These are phyloP conservation scores for Porites cylindrica DNA, from an alignment of 92 coral and sea anemone species.

Conservation along the genomic window DNA sequence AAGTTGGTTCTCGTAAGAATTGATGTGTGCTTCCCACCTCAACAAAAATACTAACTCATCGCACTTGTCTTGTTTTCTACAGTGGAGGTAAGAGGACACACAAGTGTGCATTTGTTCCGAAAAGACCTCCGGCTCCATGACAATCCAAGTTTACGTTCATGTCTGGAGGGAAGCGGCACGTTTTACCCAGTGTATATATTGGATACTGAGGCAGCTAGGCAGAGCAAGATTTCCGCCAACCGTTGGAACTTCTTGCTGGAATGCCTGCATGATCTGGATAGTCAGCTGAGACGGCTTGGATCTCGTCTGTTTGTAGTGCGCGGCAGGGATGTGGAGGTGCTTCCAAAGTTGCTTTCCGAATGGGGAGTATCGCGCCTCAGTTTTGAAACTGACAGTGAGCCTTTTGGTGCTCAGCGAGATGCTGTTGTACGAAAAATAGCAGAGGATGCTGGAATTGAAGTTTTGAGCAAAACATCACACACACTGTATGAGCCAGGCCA, in stretches of 20 bases:
- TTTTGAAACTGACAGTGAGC: conserved; percentile 81
- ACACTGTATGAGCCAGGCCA: conserved; percentile 74
- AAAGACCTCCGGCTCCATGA: conserved; percentile 92
- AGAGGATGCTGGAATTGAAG: conserved; percentile 60
- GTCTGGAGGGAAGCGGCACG: conserved; percentile 65
- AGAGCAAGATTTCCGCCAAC: conserved; percentile 75
- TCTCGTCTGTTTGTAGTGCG: conserved; percentile 82
- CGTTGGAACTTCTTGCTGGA: conserved; percentile 77
- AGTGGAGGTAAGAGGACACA: conserved; percentile 50
- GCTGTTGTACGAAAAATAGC: conserved; percentile 68
- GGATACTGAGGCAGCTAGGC: conserved; percentile 69
- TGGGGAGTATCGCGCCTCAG: conserved; percentile 75
- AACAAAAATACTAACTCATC: background rate
- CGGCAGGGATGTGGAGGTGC: conserved; percentile 65
- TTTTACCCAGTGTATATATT: conserved; percentile 80
- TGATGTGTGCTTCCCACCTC: too few relatives aligned
- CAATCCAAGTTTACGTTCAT: conserved; percentile 83
- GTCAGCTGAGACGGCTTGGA: conserved; percentile 59
- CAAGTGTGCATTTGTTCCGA: conserved; percentile 85
- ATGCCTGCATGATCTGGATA: conserved; percentile 73
- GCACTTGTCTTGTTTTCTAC: background rate
- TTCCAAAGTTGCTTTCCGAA: conserved; percentile 67
- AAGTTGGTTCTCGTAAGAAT: too few relatives aligned
- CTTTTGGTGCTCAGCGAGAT: conserved; percentile 75
- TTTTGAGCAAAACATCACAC: conserved; percentile 75